Evolutionary conservation across 2,888 invertebrate genomes (phyloP), one percentile per base, ranked within the genome.

Genomic region (Isotomurus palustris): DNA sequence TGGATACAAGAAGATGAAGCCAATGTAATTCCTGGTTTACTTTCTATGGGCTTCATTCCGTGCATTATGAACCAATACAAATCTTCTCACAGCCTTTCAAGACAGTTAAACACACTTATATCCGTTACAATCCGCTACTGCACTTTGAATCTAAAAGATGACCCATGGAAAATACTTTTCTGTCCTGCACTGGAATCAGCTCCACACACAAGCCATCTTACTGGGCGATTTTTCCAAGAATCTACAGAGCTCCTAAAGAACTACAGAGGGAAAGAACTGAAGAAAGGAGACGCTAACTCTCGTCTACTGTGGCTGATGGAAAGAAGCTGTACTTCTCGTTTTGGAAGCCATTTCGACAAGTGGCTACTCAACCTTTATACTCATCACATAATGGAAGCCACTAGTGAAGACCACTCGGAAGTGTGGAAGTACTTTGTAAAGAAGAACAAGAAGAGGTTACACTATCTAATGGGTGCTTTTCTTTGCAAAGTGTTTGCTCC

Each of bases 321-420:
- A 44, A 32, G 65, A 14, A 53, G 51, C 1, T 51, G 53, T 19
- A 57, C 58, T 19, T 60, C 63, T 0, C 41, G 59, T 56, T 61
- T 67, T 59, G 67, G 68, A 2, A 51, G 52, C 10, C 50, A 58
- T 14, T 70, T 68, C 56, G 70, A 68, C 54, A 64, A 62, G 48
- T 70, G 70, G 70, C 55, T 70, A 2, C 45, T 70, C n/a, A 60
- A 59, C n/a, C 51, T 67, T 19, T 68, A 62, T 41, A 60, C 58
- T 21, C 53, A 60, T 19, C 64, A 68, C 36, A 60, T 68, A 10
- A 64, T 70, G 64, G 67, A 68, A 51, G 40, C 65, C 36, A 57
- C 58, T n/a, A 59, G 57, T 3, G 61, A 60, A 10, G 60, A 62
- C 5, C 66, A 67, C 48, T 62, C 60, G 4, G 70, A 70, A 24